Evolutionary conservation across 2,113 vertebrate genomes (phyloP).

Genomic region (Eolophus roseicapilla): DNA sequence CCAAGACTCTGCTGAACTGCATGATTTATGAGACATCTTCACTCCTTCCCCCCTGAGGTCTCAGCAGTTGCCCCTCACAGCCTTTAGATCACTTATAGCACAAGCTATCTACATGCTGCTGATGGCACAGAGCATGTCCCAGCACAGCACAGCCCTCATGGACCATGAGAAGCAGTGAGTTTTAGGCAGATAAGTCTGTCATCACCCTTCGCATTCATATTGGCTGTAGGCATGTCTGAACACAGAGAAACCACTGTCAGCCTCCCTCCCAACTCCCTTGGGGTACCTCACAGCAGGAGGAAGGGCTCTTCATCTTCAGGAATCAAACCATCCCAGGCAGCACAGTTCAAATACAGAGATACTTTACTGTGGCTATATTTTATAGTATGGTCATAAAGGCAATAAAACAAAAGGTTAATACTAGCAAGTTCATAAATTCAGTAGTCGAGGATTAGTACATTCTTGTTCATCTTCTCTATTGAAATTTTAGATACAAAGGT

Average conservation of each 20-base stretch:
- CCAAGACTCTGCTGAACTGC: background rate
- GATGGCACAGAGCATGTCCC: background rate
- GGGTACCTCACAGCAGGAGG: background rate
- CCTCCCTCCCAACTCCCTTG: background rate
- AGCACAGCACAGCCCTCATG: background rate
- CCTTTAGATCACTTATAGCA: background rate
- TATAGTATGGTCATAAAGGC: background rate
- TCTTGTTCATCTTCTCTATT: background rate
- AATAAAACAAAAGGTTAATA: slow-evolving; percentile 52
- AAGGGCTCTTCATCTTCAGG: background rate
- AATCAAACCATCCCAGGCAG: background rate
- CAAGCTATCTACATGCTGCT: fast-evolving
- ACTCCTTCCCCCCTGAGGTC: background rate
- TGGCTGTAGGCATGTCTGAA: background rate
- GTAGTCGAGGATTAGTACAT: background rate
- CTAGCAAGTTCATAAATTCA: slow-evolving; percentile 37
- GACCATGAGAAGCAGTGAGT: background rate
- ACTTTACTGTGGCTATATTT: background rate
- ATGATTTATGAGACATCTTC: background rate
- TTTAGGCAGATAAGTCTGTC: background rate
- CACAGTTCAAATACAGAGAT: background rate
- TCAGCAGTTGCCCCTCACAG: background rate
- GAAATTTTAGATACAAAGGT: background rate
- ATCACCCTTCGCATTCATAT: background rate
- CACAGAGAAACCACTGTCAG: background rate